Evolutionary conservation across 2,113 vertebrate genomes (phyloP).

Genomic region (Axis porcinus): DNA sequence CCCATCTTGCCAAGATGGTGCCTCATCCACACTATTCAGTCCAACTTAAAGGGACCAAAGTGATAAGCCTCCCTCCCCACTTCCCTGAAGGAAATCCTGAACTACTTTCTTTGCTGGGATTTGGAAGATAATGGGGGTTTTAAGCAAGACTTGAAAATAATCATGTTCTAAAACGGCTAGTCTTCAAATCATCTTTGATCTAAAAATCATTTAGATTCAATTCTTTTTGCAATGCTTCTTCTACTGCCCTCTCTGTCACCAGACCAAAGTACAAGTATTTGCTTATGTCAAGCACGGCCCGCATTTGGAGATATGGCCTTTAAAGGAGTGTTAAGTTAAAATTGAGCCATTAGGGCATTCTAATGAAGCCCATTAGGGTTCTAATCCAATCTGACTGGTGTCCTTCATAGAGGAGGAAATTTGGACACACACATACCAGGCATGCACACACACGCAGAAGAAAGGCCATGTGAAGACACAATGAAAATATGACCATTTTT

Average conservation of each 20-base stretch:
- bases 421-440: not conserved
- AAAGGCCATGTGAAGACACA: not conserved
- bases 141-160: not conserved
- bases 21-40: not conserved
- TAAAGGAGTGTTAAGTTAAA: not conserved
- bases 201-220: not conserved
- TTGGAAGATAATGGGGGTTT: not conserved
- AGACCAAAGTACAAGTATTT: not conserved
- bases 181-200: not conserved
- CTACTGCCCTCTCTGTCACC: not conserved
- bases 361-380: not conserved
- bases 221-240: not conserved
- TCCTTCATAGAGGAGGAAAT: not conserved
- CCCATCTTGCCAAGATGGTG: not conserved
- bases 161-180: not conserved
- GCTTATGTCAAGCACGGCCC: not conserved
- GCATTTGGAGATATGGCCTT: not conserved
- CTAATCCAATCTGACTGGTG: not conserved
- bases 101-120: not conserved
- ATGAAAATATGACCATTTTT: not conserved
- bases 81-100: not conserved
- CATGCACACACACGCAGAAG: not conserved
- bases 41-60: not conserved
- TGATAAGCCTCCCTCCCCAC: not conserved
- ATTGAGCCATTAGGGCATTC: not conserved